Base-by-base conservation (phyloP, 1,140 invertebrate genomes). In the Lasioglossum albipes region DNA sequence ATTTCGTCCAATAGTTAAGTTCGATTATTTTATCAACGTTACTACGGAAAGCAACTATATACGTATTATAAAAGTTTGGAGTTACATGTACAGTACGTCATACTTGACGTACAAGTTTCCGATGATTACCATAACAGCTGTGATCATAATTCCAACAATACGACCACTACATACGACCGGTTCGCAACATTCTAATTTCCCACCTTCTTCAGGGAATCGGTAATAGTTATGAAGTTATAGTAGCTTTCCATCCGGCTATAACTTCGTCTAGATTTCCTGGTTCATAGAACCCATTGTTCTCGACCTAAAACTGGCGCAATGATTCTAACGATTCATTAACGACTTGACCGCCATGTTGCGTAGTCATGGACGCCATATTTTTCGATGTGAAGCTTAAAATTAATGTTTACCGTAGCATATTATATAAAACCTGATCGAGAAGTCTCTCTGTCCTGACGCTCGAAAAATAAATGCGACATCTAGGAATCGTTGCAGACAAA, bases 281-380 rank as follows among this genome's bases (percentile, higher is more conserved):
- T 76, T 76, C 75, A 20, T 7, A 52, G 75, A 69, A 76, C 52
- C 41, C n/a, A 76, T 61, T 31, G 18, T 7, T 20, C 49, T 7
- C 42, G 18, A 20, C 41, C 7, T 27, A 69, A 69, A 69, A 45
- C 36, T 0, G 2, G 36, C 6, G 16, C 20, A n/a, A 2, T 36
- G 22, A 69, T 59, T 59, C 6, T 6, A 22, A 16, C 16, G 9
- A 68, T 68, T 69, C 36, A 67, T 67, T 75, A 20, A 75, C 20
- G 18, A 27, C 7, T 59, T 7, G 20, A n/a, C 20, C 16, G 52
- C 20, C n/a, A n/a, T n/a, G 20, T 6, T 20, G 7, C 20, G 7
- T 6, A n/a, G 57, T 1, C 18, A 59, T n/a, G 18, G 20, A n/a
- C n/a, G 18, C 18, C 57, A 9, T 59, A 59, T 9, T 9, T 59